Evolutionary conservation across 2,888 invertebrate genomes (phyloP).

Genomic region (Hirtodrosophila confusa): DNA sequence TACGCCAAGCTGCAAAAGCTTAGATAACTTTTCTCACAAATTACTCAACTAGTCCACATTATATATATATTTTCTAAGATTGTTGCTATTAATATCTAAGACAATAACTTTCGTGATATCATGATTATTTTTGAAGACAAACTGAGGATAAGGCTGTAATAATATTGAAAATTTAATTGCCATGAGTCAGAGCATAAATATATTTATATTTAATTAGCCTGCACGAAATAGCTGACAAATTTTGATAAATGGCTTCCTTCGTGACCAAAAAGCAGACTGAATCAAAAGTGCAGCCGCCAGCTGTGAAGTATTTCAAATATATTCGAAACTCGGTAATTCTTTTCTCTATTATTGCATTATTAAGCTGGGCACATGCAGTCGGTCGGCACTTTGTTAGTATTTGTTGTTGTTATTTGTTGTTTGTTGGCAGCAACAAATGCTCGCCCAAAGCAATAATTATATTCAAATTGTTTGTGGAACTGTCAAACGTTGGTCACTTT

Average conservation of each 20-base stretch:
- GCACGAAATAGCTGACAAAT: constrained; percentile 60
- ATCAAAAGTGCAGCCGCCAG: constrained; percentile 35
- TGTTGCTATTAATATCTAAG: no score
- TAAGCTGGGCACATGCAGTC: constrained; percentile 57
- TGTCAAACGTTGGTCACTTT: constrained; percentile 39
- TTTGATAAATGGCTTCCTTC: constrained; percentile 71
- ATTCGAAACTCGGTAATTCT: constrained; percentile 25
- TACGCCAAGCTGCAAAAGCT: no score
- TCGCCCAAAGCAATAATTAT: constrained; percentile 48
- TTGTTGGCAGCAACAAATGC: constrained; percentile 11
- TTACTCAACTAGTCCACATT: no score
- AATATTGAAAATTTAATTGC: constrained; percentile 26
- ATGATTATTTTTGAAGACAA: no score
- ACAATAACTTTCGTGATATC: no score
- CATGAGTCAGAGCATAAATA: constrained; percentile 30
- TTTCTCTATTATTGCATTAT: constrained; percentile 35
- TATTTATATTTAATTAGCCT: constrained; percentile 64
- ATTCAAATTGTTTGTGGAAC: constrained; percentile 65
- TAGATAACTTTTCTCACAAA: no score
- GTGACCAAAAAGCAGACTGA: constrained; percentile 38
- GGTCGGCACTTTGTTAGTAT: constrained; percentile 60
- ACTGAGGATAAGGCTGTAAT: not conserved
- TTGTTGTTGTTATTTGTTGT: constrained; percentile 8
- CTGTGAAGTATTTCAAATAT: constrained; percentile 49
- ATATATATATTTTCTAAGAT: no score